Evolutionary conservation across 2,797 vertebrate species (phyloP), one percentile per base, ranked within the genome.

Genomic region (Antrozous pallidus): DNA sequence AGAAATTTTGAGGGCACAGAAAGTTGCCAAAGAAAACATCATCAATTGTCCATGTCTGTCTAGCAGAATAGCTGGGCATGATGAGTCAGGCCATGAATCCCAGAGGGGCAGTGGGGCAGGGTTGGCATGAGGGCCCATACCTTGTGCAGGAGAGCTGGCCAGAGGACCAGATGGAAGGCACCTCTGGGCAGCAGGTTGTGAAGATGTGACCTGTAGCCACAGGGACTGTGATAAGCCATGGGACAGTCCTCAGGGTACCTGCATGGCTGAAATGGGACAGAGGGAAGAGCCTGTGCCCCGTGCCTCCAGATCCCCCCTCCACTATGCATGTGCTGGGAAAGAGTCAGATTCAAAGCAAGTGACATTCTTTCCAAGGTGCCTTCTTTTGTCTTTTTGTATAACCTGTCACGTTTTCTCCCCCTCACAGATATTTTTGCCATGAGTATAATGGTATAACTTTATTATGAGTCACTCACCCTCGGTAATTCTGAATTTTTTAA

Each of bases 351-450:
- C 0, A 0, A 75, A 18, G 47, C 49, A 69, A 89, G 28, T 12
- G 71, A 33, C 71, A 33, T 70, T 88, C 81, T 92, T 92, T 49
- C 45, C 49, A 56, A 51, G 17, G 61, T 26, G 28, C 11, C 31
- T 33, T 31, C 49, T 63, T 90, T 65, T 58, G 51, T 88, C 84
- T 87, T 90, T 77, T 95, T 83, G 20, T 12, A n/a, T 69, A 87
- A 77, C n/a, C 63, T 73, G 87, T 93, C 87, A 77, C 5, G 2
- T 81, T 91, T 74, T 91, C 65, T 77, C 80, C 65, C 63, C 77
- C 14, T 90, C 38, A 63, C 20, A 79, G 88, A 93, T 63, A 93
- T 73, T 95, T 94, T 87, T 93, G 75, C 80, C 45, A 17, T 28
- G 54, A 89, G 20, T 86, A 69, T 31, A 74, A 82, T 63, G 33